Evolutionary conservation across 2,797 vertebrate genomes (phyloP).

Genomic region (Cryptoblepharus egeriae): DNA sequence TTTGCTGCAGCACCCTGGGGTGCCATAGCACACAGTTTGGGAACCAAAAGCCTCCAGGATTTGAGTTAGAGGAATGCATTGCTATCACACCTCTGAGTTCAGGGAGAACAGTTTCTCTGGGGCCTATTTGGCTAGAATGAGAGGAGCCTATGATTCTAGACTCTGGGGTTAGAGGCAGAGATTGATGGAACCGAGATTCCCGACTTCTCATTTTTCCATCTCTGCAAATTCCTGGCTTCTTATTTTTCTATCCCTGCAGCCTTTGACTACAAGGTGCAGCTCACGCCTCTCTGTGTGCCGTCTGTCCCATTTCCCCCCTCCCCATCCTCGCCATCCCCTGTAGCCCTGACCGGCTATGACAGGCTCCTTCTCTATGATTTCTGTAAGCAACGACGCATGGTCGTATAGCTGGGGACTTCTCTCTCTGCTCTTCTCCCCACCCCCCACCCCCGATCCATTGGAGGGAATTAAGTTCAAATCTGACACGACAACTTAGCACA

Average conservation of each 20-base stretch:
- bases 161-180: background rate
- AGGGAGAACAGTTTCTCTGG: background rate
- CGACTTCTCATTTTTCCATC: conserved; percentile 16
- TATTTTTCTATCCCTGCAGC: conserved; percentile 28
- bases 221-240: conserved; percentile 23
- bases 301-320: conserved; percentile 14
- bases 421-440: conserved; percentile 21
- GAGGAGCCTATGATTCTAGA: background rate
- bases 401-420: conserved; percentile 59
- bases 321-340: background rate
- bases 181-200: background rate
- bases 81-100: background rate
- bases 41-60: too few species aligned
- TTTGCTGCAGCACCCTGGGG: too few species aligned
- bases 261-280: conserved; percentile 35
- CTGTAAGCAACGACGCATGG: conserved; percentile 58
- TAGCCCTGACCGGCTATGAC: conserved; percentile 34
- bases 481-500: conserved; percentile 79
- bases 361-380: conserved; percentile 44
- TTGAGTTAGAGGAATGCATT: background rate
- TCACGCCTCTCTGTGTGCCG: conserved; percentile 22
- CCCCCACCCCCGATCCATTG: conserved; percentile 64
- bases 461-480: conserved; percentile 79
- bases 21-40: too few species aligned
- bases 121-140: background rate